phyloP scores from a whole-genome alignment of 2,113 vertebrate species.

The Cavia porcellus region DNA sequence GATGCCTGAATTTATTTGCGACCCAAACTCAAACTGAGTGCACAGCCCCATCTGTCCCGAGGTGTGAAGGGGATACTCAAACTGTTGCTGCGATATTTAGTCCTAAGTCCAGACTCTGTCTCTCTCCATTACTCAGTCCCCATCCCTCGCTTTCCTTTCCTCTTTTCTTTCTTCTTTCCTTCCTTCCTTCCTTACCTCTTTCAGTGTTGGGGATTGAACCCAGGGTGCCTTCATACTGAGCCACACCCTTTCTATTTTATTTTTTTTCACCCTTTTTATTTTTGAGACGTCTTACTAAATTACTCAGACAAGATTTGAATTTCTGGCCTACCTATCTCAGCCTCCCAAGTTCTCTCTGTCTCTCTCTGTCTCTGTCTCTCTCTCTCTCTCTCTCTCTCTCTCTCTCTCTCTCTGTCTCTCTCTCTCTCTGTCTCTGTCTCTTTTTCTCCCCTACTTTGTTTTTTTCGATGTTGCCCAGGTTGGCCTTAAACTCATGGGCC shows the following conservation, averaged over 20 bases:
- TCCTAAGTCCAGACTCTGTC: not conserved
- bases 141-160: not conserved
- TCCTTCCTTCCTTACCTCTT: not conserved
- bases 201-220: not conserved
- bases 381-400: no score
- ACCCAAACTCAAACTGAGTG: not conserved
- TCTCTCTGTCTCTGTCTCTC: not conserved
- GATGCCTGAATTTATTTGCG: not conserved
- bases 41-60: not conserved
- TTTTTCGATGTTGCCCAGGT: not conserved
- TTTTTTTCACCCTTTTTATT: no score
- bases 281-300: not conserved
- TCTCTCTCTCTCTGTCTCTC: no score
- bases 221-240: not conserved
- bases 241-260: not conserved
- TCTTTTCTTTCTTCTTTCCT: not conserved
- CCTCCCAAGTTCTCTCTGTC: not conserved
- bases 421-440: no score
- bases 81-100: not conserved
- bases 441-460: not conserved
- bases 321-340: not conserved
- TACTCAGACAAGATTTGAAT: not conserved
- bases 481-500: not conserved
- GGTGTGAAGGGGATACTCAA: no score
- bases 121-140: fast-evolving